Percentiles rank a stretch among this genome's conserved stretches.
These are phyloP conservation scores for Globicephala melas DNA, from an alignment of 2,113 vertebrate genomes.

Conservation along the genomic window DNA sequence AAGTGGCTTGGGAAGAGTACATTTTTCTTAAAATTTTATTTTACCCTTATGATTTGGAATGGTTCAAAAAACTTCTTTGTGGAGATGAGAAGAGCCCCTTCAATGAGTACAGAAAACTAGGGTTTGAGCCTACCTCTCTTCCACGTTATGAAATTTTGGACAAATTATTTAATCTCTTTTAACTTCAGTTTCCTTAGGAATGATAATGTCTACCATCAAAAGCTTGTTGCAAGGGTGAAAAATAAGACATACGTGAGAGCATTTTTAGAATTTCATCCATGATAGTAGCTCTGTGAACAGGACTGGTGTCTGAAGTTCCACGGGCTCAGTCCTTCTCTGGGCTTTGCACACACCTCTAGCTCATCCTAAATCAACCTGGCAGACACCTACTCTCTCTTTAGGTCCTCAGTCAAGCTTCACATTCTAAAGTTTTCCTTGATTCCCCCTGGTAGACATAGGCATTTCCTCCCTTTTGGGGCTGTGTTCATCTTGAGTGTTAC, in stretches of 20 bases:
- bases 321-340: neutral
- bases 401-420: neutral
- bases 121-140: neutral
- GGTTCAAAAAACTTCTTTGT: neutral
- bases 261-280: neutral
- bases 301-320: neutral
- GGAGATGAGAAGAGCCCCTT: neutral
- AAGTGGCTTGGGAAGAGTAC: neutral
- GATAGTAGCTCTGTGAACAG: neutral
- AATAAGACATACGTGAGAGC: neutral
- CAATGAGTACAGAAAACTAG: neutral
- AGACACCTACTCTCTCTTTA: neutral
- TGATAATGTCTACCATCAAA: neutral
- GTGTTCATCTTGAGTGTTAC: neutral
- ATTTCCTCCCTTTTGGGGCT: neutral
- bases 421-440: neutral
- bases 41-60: neutral
- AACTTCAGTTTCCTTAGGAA: neutral
- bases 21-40: neutral
- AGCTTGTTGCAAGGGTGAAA: neutral
- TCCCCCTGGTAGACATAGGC: neutral
- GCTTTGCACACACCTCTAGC: neutral
- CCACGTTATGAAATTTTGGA: neutral
- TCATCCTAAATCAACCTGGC: neutral
- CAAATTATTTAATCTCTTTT: neutral